Evolutionary conservation across 2,113 vertebrate genomes (phyloP), one percentile per base, ranked within the genome.

Genomic region (zebrafish (Danio rerio)): DNA sequence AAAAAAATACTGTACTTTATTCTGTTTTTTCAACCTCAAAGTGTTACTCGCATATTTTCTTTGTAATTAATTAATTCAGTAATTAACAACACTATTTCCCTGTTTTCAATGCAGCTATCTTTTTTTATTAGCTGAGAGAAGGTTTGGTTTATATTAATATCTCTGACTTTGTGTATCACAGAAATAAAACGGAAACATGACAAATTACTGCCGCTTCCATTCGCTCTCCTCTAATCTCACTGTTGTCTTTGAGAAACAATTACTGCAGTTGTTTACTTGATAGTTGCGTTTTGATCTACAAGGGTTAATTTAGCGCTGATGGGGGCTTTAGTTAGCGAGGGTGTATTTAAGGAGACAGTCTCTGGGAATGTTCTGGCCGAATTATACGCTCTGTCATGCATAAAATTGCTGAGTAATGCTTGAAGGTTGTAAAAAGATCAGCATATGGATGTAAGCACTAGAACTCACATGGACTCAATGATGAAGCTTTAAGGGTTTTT

Each of bases 291-390:
- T 47, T 69, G 65, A 3, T 20, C n/a, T n/a, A 69, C 68, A 59
- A 56, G 50, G 40, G 74, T 71, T 83, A 72, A 65, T 73, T 83
- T 53, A 62, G 47, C 31, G 65, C 78, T 70, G 45, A 70, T 80
- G 45, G 47, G 78, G 16, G 55, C 78, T 20, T 58, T 80, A 79
- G 43, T 79, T 45, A 80, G 42, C 56, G 15, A 45, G 58, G 52
- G 43, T 58, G 5, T 58, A 69, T 47, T 69, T 69, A 69, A 69
- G 43, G 9, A 69, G 65, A 69, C 43, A 65, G 31, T 68, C 52
- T 11, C n/a, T 58, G 52, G 52, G 78, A 15, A 70, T 80, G 16
- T 70, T 59, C 43, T 59, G 10, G 65, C 42, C 18, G 7, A 58
- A 56, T 56, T 63, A 13, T 63, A 62, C 13, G 58, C 61, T 77